Evolutionary conservation across 2,113 vertebrate species (phyloP).

Genomic region (Ardeotis arabs): DNA sequence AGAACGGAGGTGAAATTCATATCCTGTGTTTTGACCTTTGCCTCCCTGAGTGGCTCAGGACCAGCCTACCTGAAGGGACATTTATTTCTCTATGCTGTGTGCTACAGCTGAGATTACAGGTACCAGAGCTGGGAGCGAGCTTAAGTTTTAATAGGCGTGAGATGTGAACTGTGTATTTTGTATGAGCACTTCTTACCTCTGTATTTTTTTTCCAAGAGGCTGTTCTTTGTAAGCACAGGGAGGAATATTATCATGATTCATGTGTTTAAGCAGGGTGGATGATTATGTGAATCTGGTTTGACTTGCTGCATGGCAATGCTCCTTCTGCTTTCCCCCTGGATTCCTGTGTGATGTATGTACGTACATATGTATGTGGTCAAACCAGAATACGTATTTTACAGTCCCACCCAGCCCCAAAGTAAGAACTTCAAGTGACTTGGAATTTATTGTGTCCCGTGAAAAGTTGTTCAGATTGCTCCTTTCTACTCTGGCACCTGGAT

Average conservation of each 20-base stretch:
- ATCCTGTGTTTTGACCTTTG: background rate
- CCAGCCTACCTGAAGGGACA: background rate
- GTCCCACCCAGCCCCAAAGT: background rate
- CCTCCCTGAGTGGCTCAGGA: background rate
- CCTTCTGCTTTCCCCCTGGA: background rate
- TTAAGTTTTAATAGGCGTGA: background rate
- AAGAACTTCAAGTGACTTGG: background rate
- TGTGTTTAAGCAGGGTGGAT: background rate
- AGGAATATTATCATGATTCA: background rate
- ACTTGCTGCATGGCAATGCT: background rate
- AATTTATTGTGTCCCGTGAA: background rate
- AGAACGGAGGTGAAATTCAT: background rate
- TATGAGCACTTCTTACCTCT: background rate
- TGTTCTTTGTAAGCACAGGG: background rate
- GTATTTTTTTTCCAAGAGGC: background rate
- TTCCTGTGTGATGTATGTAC: background rate
- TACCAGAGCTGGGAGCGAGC: background rate
- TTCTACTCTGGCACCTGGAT: background rate
- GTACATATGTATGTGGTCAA: background rate
- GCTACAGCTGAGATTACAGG: background rate
- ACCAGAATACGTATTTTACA: background rate
- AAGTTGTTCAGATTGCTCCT: background rate
- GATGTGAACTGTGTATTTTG: background rate
- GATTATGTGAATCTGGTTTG: background rate
- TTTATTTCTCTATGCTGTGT: background rate